Conservation (phyloP, 2,888 invertebrate genomes). For the Pteria penguin region DNA sequence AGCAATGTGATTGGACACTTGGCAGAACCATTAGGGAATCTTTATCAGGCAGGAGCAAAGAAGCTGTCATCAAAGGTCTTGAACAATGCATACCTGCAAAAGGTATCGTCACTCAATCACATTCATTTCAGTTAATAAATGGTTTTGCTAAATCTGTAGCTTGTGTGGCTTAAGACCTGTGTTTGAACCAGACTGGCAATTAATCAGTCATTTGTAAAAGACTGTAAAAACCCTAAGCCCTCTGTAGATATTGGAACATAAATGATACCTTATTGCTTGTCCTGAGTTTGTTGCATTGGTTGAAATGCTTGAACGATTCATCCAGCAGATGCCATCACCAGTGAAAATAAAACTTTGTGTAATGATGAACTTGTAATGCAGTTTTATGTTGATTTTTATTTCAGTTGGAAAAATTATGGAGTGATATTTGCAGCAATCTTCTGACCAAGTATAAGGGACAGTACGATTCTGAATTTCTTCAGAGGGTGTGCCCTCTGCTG, state of each 20-base stretch:
- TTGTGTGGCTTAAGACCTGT: no score
- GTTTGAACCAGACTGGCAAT: no score
- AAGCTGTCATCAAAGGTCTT: conserved; percentile 56
- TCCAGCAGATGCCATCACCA: no score
- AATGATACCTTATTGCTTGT: background rate
- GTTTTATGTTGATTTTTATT: no score
- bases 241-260: no score
- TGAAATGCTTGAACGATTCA: no score
- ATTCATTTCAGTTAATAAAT: background rate
- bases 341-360: no score
- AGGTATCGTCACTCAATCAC: conserved; percentile 54
- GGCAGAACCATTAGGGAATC: conserved; percentile 58
- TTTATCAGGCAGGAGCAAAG: conserved; percentile 52
- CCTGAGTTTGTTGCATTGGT: background rate
- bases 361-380: no score
- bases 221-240: no score
- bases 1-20: conserved; percentile 56
- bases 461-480: conserved; percentile 72
- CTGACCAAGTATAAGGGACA: conserved; percentile 66
- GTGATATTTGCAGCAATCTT: conserved; percentile 67
- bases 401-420: conserved; percentile 76
- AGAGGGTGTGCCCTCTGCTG: conserved; percentile 68
- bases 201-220: no score
- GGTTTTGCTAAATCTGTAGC: no score
- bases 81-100: conserved; percentile 60